phyloP scores from a whole-genome alignment of 1,140 invertebrate genomes.

The Ganaspis sp. region DNA sequence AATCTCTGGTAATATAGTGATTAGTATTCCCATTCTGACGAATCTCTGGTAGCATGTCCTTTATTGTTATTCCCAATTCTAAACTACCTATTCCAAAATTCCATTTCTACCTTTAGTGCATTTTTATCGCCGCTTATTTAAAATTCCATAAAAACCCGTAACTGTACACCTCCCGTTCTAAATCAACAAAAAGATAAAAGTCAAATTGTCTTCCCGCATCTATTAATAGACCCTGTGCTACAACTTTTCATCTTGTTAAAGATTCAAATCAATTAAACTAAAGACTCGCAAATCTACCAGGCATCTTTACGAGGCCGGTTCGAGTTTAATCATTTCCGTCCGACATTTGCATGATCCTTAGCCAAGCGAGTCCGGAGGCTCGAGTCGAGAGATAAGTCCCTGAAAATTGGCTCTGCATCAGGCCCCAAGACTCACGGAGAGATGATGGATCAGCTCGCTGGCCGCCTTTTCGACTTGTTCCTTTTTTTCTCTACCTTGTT shows the following conservation, averaged over 20 bases:
- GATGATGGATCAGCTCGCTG: conserved; percentile 59
- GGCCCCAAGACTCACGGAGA: conserved; percentile 38
- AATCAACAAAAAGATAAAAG: no score
- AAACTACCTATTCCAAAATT: no score
- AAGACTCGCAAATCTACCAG: neutral
- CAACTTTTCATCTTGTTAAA: neutral
- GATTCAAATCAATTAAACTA: conserved; percentile 8
- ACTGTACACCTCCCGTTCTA: no score
- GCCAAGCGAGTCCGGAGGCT: conserved; percentile 31
- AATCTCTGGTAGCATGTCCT: no score
- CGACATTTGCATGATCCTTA: conserved; percentile 22
- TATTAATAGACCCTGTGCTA: neutral
- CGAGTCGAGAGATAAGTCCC: conserved; percentile 40
- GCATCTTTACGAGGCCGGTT: conserved; percentile 7
- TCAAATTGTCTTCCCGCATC: no score
- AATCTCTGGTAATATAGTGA: no score
- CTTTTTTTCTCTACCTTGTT: conserved; percentile 46
- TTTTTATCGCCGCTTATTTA: no score
- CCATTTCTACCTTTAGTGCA: no score
- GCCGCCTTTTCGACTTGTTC: conserved; percentile 48
- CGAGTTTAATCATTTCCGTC: conserved; percentile 26
- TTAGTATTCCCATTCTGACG: no score
- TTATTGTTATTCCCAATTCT: no score
- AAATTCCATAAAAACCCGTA: no score
- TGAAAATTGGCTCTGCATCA: conserved; percentile 37